A percentile compares a stretch with the other conserved stretches of the same genome.
phyloP scores from a whole-genome alignment of 2,113 vertebrate species.

The Malurus elegans region DNA sequence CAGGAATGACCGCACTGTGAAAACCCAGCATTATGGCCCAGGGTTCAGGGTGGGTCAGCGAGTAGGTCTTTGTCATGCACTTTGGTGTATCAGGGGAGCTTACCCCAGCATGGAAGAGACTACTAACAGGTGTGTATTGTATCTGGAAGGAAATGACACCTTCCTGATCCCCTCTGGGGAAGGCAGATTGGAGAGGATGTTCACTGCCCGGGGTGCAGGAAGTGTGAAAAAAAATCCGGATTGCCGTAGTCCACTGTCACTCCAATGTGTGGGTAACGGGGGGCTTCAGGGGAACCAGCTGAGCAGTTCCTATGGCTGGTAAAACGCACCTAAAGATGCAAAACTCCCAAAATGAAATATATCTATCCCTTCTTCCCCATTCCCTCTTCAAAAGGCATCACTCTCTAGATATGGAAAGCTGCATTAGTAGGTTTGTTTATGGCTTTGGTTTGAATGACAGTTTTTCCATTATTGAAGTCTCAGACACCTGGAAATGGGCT shows the following conservation, averaged over 20 bases:
- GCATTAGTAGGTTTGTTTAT: neutral
- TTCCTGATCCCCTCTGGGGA: neutral
- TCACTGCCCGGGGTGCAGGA: neutral
- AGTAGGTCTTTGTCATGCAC: neutral
- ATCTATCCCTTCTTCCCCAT: neutral
- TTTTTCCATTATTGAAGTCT: neutral
- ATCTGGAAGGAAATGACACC: neutral
- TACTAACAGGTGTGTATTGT: neutral
- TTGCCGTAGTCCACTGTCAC: rapidly evolving
- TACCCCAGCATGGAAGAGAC: neutral
- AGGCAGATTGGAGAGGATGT: neutral
- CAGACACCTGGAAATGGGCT: neutral
- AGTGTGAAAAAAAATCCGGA: neutral
- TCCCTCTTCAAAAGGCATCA: neutral
- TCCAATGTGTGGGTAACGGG: neutral
- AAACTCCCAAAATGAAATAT: neutral
- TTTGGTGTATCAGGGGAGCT: neutral
- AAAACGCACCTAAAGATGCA: neutral
- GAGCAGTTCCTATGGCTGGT: rapidly evolving
- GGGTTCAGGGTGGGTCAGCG: rapidly evolving
- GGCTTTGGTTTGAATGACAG: neutral
- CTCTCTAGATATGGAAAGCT: neutral
- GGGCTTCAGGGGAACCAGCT: neutral
- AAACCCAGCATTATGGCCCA: rapidly evolving
- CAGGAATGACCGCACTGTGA: neutral